These are phyloP conservation scores for Lamellibrachia columna DNA, from an alignment of 2,888 invertebrate species.

Conservation along the genomic window DNA sequence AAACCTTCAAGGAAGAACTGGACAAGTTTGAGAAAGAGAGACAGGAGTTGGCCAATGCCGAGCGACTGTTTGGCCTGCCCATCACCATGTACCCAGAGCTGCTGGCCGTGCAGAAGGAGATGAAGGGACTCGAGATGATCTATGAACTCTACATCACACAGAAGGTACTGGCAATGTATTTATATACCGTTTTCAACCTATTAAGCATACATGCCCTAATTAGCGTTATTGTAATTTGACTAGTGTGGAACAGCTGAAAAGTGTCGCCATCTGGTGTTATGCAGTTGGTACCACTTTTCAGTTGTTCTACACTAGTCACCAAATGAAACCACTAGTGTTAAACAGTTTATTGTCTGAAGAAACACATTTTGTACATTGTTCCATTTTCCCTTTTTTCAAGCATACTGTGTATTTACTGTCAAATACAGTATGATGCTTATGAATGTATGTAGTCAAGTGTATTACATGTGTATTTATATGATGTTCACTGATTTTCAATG, in stretches of 20 bases:
- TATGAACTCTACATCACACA: conserved; percentile 83
- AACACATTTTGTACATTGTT: too few species aligned
- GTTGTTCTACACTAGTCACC: too few species aligned
- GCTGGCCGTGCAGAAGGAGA: conserved; percentile 66
- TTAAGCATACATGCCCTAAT: too few species aligned
- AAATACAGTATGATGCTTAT: neutral
- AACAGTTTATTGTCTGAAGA: too few species aligned
- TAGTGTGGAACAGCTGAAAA: too few species aligned
- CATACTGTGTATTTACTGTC: too few species aligned
- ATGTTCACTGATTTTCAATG: neutral
- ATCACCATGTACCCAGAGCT: conserved; percentile 85
- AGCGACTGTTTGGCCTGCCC: conserved; percentile 87
- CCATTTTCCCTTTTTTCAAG: too few species aligned
- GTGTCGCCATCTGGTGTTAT: too few species aligned
- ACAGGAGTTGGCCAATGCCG: conserved; percentile 76
- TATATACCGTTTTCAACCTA: too few species aligned
- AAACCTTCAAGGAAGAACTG: conserved; percentile 76
- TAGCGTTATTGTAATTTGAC: too few species aligned
- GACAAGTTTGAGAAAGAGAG: conserved; percentile 75
- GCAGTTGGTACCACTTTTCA: too few species aligned
- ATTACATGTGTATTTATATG: neutral
- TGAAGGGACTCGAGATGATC: conserved; percentile 74
- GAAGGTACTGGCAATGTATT: conserved; percentile 65
- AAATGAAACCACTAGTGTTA: too few species aligned
- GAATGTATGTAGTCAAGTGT: neutral